Conservation (phyloP, 2,888 invertebrate genomes). For the Oithona nana region DNA sequence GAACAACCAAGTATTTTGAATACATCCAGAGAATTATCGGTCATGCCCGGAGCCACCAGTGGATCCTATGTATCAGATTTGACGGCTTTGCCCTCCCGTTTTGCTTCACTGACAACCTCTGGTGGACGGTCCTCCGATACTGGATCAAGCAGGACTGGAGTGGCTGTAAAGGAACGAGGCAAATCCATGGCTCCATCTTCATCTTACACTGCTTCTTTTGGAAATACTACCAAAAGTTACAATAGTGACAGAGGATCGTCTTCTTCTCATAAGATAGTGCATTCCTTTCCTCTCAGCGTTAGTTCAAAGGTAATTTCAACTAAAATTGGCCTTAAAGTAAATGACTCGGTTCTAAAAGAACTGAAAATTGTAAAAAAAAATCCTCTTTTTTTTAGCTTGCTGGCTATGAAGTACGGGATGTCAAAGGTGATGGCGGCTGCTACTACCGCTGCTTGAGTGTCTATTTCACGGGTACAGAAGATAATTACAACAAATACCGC, state of each 20-base stretch:
- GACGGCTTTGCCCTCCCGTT: background rate
- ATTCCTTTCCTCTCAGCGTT: background rate
- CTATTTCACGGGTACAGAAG: slow-evolving; percentile 7
- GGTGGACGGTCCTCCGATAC: background rate
- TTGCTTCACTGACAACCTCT: background rate
- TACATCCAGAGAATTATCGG: background rate
- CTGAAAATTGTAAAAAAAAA: background rate
- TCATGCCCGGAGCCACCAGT: background rate
- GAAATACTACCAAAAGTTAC: background rate
- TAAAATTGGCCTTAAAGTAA: background rate
- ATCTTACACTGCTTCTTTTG: background rate
- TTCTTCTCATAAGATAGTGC: background rate
- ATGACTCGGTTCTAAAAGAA: background rate
- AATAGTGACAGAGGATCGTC: background rate
- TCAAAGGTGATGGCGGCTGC: slow-evolving; percentile 11
- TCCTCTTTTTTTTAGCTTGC: background rate
- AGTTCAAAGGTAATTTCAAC: background rate
- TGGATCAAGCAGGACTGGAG: too few species aligned
- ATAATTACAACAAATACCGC: slow-evolving; percentile 7
- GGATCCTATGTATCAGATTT: too few species aligned
- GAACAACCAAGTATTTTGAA: background rate
- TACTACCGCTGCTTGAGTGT: slow-evolving; percentile 10
- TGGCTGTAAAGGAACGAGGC: background rate
- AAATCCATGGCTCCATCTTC: background rate
- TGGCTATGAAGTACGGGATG: slow-evolving; percentile 5